Base-by-base conservation (phyloP, 2,113 vertebrate species). In the Apaloderma vittatum region DNA sequence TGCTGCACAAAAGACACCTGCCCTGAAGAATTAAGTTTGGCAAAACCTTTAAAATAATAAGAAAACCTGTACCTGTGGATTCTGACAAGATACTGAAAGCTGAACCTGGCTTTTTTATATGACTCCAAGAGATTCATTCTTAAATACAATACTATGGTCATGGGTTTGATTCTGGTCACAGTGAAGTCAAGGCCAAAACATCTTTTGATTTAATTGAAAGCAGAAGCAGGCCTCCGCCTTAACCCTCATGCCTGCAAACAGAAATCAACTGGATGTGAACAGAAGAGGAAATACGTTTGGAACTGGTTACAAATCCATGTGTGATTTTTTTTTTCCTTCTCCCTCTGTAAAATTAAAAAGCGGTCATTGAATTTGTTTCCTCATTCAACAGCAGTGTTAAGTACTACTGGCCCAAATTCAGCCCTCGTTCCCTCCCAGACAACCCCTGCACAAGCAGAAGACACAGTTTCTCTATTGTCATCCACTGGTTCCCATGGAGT, bases 201-300 rank as follows among this genome's bases (percentile, higher is more conserved):
- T 82, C 68, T 79, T 91, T 75, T 94, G 83, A 82, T 92, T 81
- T 97, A 96, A 92, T 0, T 93, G 52, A 85, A 97, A 95, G 61
- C 83, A 96, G 95, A 91, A 94, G 62, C 57, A 86, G 63, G 43
- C 34, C 37, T 34, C 76, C 1, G 8, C 65, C 78, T 92, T 93
- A 95, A 96, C 49, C 57, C 83, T 73, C 3, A 0, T 9, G 5
- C 27, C 71, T 72, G 70, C 82, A 58, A 81, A 84, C 15, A 71
- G 22, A 97, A 51, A 34, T 71, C 34, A 86, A 92, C 15, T 84
- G 73, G 26, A 81, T 75, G 62, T 58, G 68, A 86, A 82, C 52
- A 72, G 45, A 86, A 67, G 40, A 68, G 70, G 40, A 94, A 82
- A 16, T 54, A n/a, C 4, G 37, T 86, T 92, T 72, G 52, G 86